Evolutionary conservation across 2,888 invertebrate species (phyloP), one percentile per base, ranked within the genome.

Genomic region (Drosophila borealis): DNA sequence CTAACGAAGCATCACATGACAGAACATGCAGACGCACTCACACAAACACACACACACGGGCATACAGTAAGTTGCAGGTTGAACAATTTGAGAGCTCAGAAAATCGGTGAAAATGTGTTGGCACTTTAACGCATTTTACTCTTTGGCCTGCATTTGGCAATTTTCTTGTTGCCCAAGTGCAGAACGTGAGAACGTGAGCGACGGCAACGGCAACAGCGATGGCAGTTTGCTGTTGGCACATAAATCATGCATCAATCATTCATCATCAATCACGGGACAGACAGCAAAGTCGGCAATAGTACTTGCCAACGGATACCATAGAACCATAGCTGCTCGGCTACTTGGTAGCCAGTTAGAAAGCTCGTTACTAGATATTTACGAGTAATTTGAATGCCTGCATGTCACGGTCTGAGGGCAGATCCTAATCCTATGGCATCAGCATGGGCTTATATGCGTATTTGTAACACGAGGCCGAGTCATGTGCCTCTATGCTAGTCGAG

Each of bases 211-310:
- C 17, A 25, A 45, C 34, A 55, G 41, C 49, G 8, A 41, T 44
- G 50, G 45, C 56, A 48, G 41, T 42, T 71, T 67, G 68, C 62
- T 62, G 68, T 17, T 59, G 57, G 44, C 65, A 51, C 68, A 82
- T 84, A 63, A 79, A 70, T 81, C 70, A 68, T 64, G 54, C 82
- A 85, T 88, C 88, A 84, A 84, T 84, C 88, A 88, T 81, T 82
- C 78, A 81, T 74, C 82, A 88, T 85, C 86, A 84, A 87, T 87
- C 88, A 84, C 68, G 55, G 45, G 13, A 39, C 53, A 48, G 56
- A 57, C 46, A 45, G 51, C 9, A 13, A 25, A 54, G 39, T 21
- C 21, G 44, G 49, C 34, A 63, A 25, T 48, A 25, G 17, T 19
- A 33, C 44, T 39, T 45, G 54, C 14, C 44, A 42, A 19, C 10